phyloP scores from a whole-genome alignment of 2,888 invertebrate species.

The Tethea ocularis region DNA sequence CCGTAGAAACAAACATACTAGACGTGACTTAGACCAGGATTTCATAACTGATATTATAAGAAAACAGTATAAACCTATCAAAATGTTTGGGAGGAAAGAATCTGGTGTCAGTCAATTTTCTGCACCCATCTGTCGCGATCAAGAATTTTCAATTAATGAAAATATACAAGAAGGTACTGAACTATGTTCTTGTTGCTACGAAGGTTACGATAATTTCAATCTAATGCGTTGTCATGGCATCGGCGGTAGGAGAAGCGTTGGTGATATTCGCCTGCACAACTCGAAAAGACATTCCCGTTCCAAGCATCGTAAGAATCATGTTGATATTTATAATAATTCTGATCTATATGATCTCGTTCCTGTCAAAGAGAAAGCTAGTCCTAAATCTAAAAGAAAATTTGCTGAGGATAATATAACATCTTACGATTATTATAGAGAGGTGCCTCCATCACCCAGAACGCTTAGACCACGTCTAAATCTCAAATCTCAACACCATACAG shows the following conservation, averaged over 20 bases:
- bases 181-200: constrained; percentile 61
- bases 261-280: constrained; percentile 65
- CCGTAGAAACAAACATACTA: constrained; percentile 35
- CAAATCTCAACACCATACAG: constrained; percentile 57
- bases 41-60: constrained; percentile 71
- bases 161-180: constrained; percentile 50
- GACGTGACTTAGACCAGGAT: constrained; percentile 53
- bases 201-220: constrained; percentile 29
- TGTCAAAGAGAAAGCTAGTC: constrained; percentile 73
- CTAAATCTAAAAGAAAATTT: constrained; percentile 65
- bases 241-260: constrained; percentile 61
- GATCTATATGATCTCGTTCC: constrained; percentile 69
- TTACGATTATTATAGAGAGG: constrained; percentile 58
- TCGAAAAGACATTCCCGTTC: constrained; percentile 44
- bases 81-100: constrained; percentile 58
- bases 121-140: constrained; percentile 71
- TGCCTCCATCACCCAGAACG: constrained; percentile 70
- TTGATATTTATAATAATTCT: constrained; percentile 59
- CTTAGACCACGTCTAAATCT: constrained; percentile 67
- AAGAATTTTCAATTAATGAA: constrained; percentile 49
- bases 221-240: constrained; percentile 37
- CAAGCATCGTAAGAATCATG: constrained; percentile 37
- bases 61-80: constrained; percentile 67
- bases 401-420: constrained; percentile 45
- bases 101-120: constrained; percentile 71